Evolutionary conservation across 1,140 invertebrate species (phyloP).

Genomic region (Drosophila saltans): DNA sequence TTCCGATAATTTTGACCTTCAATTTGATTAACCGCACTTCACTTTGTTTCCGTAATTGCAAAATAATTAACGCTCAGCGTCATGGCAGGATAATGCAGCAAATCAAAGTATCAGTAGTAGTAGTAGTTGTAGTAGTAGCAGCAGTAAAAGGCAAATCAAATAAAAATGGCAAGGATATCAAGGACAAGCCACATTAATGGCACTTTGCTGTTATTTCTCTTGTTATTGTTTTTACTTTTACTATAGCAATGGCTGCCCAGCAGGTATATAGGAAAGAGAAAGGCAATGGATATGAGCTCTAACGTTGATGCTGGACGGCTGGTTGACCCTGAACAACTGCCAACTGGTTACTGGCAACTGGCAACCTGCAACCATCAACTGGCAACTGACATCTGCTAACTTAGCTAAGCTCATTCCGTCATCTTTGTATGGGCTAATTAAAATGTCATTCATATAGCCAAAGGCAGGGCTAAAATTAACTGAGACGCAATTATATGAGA

Average conservation of each 20-base stretch:
- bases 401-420: background rate
- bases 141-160: conserved; percentile 46
- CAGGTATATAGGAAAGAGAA: background rate
- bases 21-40: conserved; percentile 8
- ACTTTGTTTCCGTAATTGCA: conserved; percentile 45
- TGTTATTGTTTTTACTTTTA: background rate
- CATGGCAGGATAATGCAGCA: conserved; percentile 48
- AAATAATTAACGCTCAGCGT: conserved; percentile 58
- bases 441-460: conserved; percentile 5
- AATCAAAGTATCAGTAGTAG: conserved; percentile 47
- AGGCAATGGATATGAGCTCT: background rate
- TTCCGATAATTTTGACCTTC: conserved; percentile 17
- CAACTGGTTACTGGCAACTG: no score
- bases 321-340: background rate
- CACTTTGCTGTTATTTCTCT: background rate
- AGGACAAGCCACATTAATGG: conserved; percentile 22
- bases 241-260: background rate
- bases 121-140: conserved; percentile 16
- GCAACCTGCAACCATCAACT: no score
- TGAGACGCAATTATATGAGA: background rate
- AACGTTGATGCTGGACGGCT: background rate
- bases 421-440: conserved; percentile 4
- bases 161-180: conserved; percentile 41
- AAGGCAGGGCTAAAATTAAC: conserved; percentile 5
- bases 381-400: no score